phyloP scores from a whole-genome alignment of 2,888 invertebrate species.

The Gisinianus flammeolus region DNA sequence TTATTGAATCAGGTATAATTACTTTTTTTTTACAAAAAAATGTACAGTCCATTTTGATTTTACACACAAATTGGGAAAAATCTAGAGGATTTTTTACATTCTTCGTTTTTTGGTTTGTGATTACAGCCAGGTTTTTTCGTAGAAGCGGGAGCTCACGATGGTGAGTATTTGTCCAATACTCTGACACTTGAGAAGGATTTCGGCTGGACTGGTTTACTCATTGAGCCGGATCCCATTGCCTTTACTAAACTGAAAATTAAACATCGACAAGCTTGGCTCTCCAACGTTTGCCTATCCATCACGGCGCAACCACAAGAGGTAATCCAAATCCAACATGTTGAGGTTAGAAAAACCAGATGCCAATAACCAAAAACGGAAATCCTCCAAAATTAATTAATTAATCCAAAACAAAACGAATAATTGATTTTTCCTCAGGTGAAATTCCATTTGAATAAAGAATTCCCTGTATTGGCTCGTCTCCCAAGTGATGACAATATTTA shows the following conservation, averaged over 20 bases:
- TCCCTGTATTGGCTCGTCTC: background rate
- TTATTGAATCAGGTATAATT: background rate
- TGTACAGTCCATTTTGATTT: background rate
- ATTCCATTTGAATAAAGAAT: constrained; percentile 19
- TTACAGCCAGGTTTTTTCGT: constrained; percentile 39
- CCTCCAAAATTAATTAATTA: background rate
- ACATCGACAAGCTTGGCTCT: constrained; percentile 35
- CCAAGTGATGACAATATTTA: constrained; percentile 17
- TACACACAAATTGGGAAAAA: background rate
- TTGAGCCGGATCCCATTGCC: constrained; percentile 34
- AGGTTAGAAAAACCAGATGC: background rate
- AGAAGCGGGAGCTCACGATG: constrained; percentile 43
- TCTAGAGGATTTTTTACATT: background rate
- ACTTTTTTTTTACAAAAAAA: background rate
- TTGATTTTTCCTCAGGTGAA: background rate
- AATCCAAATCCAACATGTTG: background rate
- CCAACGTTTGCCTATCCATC: constrained; percentile 33
- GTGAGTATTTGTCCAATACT: constrained; percentile 40
- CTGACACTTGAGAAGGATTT: constrained; percentile 32
- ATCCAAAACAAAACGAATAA: too few relatives aligned
- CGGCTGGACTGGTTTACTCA: constrained; percentile 42
- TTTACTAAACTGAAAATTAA: constrained; percentile 21
- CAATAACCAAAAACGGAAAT: background rate
- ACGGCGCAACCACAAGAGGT: constrained; percentile 37
- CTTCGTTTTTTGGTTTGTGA: background rate